These are phyloP conservation scores for Malurus elegans DNA, from an alignment of 2,113 vertebrate species.

Conservation along the genomic window DNA sequence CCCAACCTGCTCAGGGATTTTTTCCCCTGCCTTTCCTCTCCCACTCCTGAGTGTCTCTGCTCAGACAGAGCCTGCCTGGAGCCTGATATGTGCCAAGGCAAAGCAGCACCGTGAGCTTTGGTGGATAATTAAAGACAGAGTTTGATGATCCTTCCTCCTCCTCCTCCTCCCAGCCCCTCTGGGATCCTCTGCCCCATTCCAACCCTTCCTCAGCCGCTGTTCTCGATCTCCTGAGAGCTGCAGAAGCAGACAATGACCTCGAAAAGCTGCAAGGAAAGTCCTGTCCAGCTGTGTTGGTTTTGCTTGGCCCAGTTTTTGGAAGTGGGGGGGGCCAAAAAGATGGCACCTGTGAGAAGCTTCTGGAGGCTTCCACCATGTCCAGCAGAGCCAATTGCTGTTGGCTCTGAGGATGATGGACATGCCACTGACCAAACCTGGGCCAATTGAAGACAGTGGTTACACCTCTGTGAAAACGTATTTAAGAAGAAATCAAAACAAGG, in stretches of 20 bases:
- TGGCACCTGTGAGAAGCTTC: too few relatives aligned
- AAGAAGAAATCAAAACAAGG: too few relatives aligned
- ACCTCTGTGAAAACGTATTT: too few relatives aligned
- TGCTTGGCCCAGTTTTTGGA: too few relatives aligned
- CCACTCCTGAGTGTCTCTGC: background rate
- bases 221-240: background rate
- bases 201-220: background rate
- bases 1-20: background rate
- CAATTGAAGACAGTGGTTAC: too few relatives aligned
- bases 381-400: too few relatives aligned
- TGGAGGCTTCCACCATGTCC: too few relatives aligned
- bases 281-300: too few relatives aligned
- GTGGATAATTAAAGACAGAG: background rate
- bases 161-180: background rate
- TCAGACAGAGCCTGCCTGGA: background rate
- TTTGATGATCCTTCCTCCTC: background rate
- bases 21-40: accelerated
- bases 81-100: background rate
- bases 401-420: too few relatives aligned
- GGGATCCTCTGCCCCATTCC: background rate
- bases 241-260: background rate
- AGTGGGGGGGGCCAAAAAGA: too few relatives aligned
- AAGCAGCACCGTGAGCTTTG: background rate
- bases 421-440: too few relatives aligned
- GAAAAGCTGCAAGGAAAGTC: background rate